Percentiles rank a stretch among this genome's conserved stretches.
These are phyloP conservation scores for Tachina fera DNA, from an alignment of 2,888 invertebrate genomes.

Conservation along the genomic window DNA sequence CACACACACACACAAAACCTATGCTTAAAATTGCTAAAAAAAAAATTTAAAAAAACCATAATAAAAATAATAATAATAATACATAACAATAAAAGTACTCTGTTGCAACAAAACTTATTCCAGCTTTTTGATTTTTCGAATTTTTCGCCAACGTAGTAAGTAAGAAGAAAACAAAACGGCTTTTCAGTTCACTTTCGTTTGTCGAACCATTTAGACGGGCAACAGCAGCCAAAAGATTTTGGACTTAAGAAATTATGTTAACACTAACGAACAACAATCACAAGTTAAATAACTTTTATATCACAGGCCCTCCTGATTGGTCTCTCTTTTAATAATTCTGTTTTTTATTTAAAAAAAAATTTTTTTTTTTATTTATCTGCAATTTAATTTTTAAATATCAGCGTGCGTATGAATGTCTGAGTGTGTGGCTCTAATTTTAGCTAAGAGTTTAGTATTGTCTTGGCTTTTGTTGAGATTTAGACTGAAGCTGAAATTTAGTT, in stretches of 20 bases:
- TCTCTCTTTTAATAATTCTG: slow-evolving; percentile 72
- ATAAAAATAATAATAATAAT: neutral
- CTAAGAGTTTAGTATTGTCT: slow-evolving; percentile 43
- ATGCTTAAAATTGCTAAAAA: slow-evolving; percentile 17
- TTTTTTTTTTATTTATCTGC: slow-evolving; percentile 46
- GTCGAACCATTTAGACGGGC: slow-evolving; percentile 75
- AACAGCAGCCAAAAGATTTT: neutral
- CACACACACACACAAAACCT: slow-evolving; percentile 10
- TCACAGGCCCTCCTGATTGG: slow-evolving; percentile 51
- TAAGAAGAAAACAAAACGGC: slow-evolving; percentile 76
- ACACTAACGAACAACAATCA: neutral
- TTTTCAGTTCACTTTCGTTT: slow-evolving; percentile 79
- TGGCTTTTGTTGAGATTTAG: slow-evolving; percentile 40
- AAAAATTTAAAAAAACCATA: neutral
- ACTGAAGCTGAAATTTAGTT: slow-evolving; percentile 44
- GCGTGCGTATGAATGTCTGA: neutral
- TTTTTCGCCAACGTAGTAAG: slow-evolving; percentile 72
- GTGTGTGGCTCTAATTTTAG: slow-evolving; percentile 14
- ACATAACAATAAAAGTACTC: slow-evolving; percentile 13
- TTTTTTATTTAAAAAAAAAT: slow-evolving; percentile 39
- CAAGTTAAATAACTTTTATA: slow-evolving; percentile 12
- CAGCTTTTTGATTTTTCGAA: slow-evolving; percentile 48
- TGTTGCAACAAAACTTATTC: slow-evolving; percentile 34
- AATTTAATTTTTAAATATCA: slow-evolving; percentile 5
- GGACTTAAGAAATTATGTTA: slow-evolving; percentile 9